These are phyloP conservation scores for Pseudomugil tenellus DNA, from an alignment of 2,797 vertebrate species.

Conservation along the genomic window DNA sequence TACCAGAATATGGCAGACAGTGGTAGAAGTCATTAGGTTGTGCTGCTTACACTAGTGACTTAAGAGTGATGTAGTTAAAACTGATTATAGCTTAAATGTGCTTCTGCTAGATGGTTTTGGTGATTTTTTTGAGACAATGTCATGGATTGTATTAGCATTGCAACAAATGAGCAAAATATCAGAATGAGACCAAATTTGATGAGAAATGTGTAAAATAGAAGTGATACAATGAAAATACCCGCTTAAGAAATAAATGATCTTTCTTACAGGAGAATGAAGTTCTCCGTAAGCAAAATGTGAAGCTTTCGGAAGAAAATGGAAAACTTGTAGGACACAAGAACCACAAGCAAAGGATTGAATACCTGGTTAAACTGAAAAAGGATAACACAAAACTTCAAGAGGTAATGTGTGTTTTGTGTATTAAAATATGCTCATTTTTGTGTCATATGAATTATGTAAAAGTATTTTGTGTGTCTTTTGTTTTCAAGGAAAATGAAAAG, in stretches of 20 bases:
- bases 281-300: conserved; percentile 88
- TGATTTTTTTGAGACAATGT: too few relatives aligned
- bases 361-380: conserved; percentile 94
- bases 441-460: neutral
- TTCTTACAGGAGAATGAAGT: conserved; percentile 85
- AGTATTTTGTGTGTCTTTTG: conserved; percentile 13
- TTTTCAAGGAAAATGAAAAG: conserved; percentile 78
- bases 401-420: conserved; percentile 71
- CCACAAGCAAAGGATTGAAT: conserved; percentile 94
- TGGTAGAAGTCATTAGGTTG: neutral
- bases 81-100: too few relatives aligned
- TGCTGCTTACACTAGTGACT: too few relatives aligned
- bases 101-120: too few relatives aligned
- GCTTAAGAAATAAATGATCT: conserved; percentile 5
- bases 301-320: conserved; percentile 93
- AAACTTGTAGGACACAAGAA: conserved; percentile 95
- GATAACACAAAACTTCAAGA: conserved; percentile 89
- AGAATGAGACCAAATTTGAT: neutral
- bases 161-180: neutral
- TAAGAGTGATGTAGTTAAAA: too few relatives aligned
- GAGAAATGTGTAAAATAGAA: neutral
- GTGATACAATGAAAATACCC: neutral
- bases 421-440: neutral
- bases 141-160: neutral
- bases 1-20: neutral